Conservation (phyloP, 1,140 invertebrate genomes). For the Ceratitis capitata region DNA sequence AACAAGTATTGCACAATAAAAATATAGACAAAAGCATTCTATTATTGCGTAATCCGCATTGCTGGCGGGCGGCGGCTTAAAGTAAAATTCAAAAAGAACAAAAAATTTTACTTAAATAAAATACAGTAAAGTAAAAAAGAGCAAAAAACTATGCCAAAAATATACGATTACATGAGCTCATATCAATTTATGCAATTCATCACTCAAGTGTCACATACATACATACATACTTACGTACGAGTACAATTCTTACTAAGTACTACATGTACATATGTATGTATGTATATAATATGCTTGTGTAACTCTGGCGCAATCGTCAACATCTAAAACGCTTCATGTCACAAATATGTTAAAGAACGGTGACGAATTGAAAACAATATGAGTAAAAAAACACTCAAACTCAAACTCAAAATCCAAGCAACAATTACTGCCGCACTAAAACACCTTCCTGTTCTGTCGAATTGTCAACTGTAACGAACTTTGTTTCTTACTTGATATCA, state of each 20-base stretch:
- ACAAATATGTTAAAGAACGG: background rate
- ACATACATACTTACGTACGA: background rate
- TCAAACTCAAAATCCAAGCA: background rate
- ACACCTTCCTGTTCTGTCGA: background rate
- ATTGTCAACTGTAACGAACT: background rate
- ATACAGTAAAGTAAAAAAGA: background rate
- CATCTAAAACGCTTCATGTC: background rate
- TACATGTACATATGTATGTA: background rate
- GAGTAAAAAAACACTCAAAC: background rate
- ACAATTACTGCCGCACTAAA: background rate
- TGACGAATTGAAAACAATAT: background rate
- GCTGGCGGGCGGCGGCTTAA: too few relatives aligned
- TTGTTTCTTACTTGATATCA: background rate
- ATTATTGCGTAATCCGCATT: background rate
- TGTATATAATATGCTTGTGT: background rate
- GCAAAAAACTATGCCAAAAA: conserved; percentile 45
- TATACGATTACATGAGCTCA: conserved; percentile 50
- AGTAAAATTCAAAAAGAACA: background rate
- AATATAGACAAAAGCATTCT: conserved; percentile 49
- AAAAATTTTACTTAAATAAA: background rate
- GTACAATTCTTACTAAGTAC: background rate
- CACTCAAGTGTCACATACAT: background rate
- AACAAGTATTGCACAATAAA: conserved; percentile 11
- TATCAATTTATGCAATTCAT: conserved; percentile 32
- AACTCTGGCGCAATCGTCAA: background rate